Evolutionary conservation across 2,888 invertebrate genomes (phyloP), one percentile per base, ranked within the genome.

Genomic region (Harmothoe impar): DNA sequence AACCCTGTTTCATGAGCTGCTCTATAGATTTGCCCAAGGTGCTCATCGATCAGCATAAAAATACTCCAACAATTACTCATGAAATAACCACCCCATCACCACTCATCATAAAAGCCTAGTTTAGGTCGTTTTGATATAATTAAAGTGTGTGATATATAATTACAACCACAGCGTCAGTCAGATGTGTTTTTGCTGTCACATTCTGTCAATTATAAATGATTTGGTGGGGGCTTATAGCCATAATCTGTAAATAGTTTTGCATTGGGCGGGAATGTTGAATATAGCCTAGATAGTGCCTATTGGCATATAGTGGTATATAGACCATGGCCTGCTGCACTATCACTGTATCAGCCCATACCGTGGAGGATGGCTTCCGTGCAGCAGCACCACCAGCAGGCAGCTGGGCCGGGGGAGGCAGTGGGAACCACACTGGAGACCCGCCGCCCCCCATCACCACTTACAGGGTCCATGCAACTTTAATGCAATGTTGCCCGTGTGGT

Each of bases 371-470:
- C 29, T 3, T 77, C 77, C 25, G 77, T 25, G n/a, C 25, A 25
- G 77, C 77, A 77, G 29, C 31, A 17, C 77, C 25, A 31, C 77
- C 31, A 3, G 77, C 77, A 77, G 62, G 77, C 77, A 77, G 77
- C 17, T 25, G 31, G 77, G 77, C 77, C 29, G 31, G 31, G 77
- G 77, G 5, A 17, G 33, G 81, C 43, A 81, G 81, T 20, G 17
- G 33, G 77, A 15, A 31, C 77, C 29, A 77, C 77, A 17, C n/a
- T 15, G 77, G 43, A 81, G 35, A 43, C 43, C 81, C 17, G 43
- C 81, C 81, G 81, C 7, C 81, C 81, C 81, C 33, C 81, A 81
- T 81, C 81, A 43, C 81, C 81, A 81, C 81, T 81, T 81, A 81
- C 25, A 81, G 81, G 15, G n/a, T 35, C 23, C 81, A 81, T 81